These are phyloP conservation scores for Dicerorhinus sumatrensis DNA, from an alignment of 2,113 vertebrate genomes.

Conservation along the genomic window DNA sequence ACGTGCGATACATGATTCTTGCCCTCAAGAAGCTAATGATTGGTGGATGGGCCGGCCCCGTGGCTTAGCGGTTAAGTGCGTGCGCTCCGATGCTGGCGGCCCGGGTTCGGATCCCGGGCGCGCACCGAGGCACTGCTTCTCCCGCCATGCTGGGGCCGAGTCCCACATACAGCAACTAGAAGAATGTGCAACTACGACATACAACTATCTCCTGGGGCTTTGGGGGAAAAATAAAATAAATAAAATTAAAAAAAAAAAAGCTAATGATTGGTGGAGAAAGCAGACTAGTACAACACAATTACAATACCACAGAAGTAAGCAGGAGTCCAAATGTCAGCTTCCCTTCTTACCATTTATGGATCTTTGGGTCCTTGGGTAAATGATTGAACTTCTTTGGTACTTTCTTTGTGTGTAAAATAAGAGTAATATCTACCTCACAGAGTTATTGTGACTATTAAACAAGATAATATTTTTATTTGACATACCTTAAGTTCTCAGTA, in stretches of 20 bases:
- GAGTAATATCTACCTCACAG: neutral
- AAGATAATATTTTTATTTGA: constrained; percentile 16
- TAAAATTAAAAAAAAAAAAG: too few species aligned
- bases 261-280: neutral
- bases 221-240: too few species aligned
- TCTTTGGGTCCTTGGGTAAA: neutral
- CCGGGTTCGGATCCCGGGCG: too few species aligned
- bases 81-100: too few species aligned
- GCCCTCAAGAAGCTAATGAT: neutral
- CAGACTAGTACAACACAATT: neutral
- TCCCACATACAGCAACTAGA: too few species aligned
- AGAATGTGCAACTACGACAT: too few species aligned
- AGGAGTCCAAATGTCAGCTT: neutral
- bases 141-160: too few species aligned
- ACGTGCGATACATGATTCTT: neutral
- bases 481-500: neutral
- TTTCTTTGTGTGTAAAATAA: constrained; percentile 24
- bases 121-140: too few species aligned
- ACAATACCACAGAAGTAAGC: neutral
- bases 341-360: neutral
- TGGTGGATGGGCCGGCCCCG: too few species aligned
- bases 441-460: neutral
- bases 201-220: too few species aligned
- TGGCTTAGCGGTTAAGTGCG: too few species aligned
- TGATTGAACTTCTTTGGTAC: neutral